A percentile compares a stretch with the other conserved stretches of the same genome.
Conservation (phyloP, 1,140 invertebrate genomes). For the Apocrypta bakeri region DNA sequence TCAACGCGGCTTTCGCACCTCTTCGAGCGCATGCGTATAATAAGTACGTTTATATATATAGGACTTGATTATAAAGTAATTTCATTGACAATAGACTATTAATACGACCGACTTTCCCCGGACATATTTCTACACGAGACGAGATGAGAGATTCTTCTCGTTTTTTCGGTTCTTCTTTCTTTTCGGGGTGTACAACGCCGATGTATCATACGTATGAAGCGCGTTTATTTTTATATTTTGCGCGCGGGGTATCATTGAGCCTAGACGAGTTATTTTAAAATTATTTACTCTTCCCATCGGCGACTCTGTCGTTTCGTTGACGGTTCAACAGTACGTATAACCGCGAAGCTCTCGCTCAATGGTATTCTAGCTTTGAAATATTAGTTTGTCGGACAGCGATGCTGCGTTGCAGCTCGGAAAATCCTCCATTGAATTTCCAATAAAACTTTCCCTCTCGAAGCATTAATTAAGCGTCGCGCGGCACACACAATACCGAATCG, state of each 20-base stretch:
- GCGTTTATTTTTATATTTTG: slow-evolving; percentile 4
- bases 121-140: not conserved
- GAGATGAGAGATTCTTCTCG: not conserved
- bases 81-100: slow-evolving; percentile 22
- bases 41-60: not conserved
- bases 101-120: not conserved
- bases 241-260: no score
- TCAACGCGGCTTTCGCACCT: not conserved
- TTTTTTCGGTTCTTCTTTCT: no score
- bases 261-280: no score
- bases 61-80: not conserved
- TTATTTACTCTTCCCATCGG: no score
- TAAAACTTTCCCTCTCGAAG: not conserved
- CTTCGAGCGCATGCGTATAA: no score
- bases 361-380: no score
- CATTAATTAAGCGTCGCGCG: not conserved
- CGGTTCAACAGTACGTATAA: no score
- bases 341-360: no score
- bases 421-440: not conserved
- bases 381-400: no score
- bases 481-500: not conserved
- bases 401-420: not conserved
- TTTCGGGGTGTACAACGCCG: no score
- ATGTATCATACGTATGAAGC: not conserved
- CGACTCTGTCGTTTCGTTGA: no score